Evolutionary conservation across 2,797 vertebrate genomes (phyloP), one percentile per base, ranked within the genome.

Genomic region (Borostomias antarcticus): DNA sequence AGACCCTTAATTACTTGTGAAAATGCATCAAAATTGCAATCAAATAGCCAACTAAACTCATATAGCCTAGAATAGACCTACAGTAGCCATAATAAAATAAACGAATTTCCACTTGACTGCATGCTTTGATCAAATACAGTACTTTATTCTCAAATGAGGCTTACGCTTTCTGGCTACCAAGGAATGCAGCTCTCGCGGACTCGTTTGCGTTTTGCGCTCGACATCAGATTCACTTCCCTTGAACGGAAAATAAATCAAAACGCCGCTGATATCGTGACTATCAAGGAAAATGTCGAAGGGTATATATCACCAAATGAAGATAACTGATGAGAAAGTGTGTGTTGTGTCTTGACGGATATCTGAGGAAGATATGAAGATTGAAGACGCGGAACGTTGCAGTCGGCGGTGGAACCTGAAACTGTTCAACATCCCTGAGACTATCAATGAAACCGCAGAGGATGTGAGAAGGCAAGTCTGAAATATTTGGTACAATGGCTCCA

Each of bases 341-440:
- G 17, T 15, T 15, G 28, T 53, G 15, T 15, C 10, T 28, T 2
- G 25, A 4, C 51, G 51, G 11, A 26, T 53, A 2, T 13, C 25
- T 0, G 51, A 53, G 25, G 4, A 23, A 26, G 9, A 53, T 5
- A 15, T 15, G 5, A 53, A 13, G 15, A 53, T 13, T 53, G 51
- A 53, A 25, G 51, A 53, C 5, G 51, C 51, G 5, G 51, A 53
- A 53, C 25, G 51, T 10, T 53, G 28, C 51, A 53, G 51, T 53
- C 25, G 51, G 5, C 25, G 25, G 9, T 51, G 28, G 21, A 52
- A 64, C 19, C 25, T 33, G 3, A 28, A 7, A 3, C 43, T 62
- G 3, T 28, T 30, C 21, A 48, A 47, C 5, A 43, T 62, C 19
- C 26, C 43, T 21, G 17, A 62, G 28, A 10, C 26, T 21, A 9